phyloP scores from a whole-genome alignment of 1,140 invertebrate genomes.

The Pteromalus puparum region DNA sequence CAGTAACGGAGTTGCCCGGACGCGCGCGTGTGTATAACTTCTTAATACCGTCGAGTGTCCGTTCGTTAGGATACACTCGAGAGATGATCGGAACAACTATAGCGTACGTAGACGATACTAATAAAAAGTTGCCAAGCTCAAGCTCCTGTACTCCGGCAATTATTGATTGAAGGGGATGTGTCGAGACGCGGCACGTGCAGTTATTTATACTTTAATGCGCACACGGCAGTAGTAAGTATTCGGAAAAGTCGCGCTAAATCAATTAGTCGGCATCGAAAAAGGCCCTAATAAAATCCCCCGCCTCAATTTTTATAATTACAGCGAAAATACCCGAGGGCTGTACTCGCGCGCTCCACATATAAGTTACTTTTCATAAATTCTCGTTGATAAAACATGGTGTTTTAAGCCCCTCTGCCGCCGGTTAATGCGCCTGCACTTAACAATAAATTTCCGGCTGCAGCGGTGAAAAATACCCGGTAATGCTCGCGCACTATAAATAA shows the following conservation, averaged over 20 bases:
- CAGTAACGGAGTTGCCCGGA: background rate
- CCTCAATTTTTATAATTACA: slow-evolving; percentile 36
- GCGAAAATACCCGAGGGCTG: background rate
- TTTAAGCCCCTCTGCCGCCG: slow-evolving; percentile 28
- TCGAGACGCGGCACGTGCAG: background rate
- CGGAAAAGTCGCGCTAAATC: background rate
- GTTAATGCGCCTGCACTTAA: slow-evolving; percentile 34
- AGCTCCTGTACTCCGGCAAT: background rate
- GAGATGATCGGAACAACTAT: background rate
- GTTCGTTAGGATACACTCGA: background rate
- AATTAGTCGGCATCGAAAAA: background rate
- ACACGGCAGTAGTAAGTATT: too few species aligned
- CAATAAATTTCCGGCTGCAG: slow-evolving; percentile 39
- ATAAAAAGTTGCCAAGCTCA: background rate
- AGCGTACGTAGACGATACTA: background rate
- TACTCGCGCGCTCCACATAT: too few species aligned
- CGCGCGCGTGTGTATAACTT: background rate
- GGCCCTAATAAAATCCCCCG: background rate
- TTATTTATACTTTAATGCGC: too few species aligned
- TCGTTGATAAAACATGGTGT: slow-evolving; percentile 37
- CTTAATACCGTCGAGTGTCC: slow-evolving; percentile 13
- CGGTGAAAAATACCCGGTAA: slow-evolving; percentile 32
- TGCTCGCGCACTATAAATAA: slow-evolving; percentile 42
- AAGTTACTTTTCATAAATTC: slow-evolving; percentile 49
- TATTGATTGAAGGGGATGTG: background rate